Percentiles rank a stretch among this genome's conserved stretches.
Conservation (phyloP, 1,140 invertebrate species). For the Maniola jurtina region DNA sequence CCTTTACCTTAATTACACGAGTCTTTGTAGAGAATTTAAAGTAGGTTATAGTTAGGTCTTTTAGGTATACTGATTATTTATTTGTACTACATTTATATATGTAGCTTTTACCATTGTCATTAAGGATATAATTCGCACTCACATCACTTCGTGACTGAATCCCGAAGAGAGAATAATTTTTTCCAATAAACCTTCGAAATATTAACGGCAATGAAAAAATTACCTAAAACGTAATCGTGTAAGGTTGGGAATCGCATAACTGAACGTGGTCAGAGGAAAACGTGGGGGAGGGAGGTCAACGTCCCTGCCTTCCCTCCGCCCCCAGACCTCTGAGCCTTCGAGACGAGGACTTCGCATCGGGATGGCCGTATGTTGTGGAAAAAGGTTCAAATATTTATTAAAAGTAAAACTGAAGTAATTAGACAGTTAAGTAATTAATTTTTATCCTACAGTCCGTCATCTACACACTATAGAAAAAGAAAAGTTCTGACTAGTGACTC, state of each 20-base stretch:
- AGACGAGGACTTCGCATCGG: conserved; percentile 35
- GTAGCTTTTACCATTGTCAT: conserved; percentile 36
- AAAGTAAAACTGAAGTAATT: conserved; percentile 16
- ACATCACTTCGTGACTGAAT: conserved; percentile 59
- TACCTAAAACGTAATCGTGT: conserved; percentile 40
- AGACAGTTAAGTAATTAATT: not conserved
- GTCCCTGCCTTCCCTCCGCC: conserved; percentile 45
- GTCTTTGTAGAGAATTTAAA: no score
- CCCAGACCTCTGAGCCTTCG: conserved; percentile 38
- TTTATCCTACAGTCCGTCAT: no score
- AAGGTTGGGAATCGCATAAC: conserved; percentile 52
- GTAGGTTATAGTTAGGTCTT: no score
- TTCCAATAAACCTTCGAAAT: conserved; percentile 55
- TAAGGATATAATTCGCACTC: conserved; percentile 58
- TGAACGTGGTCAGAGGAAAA: conserved; percentile 40
- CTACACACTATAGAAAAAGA: no score
- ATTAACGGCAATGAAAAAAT: conserved; percentile 35
- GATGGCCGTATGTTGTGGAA: conserved; percentile 39
- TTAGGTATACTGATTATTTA: not conserved
- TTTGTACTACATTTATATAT: conserved; percentile 10
- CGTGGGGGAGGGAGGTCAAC: conserved; percentile 56
- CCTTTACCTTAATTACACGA: no score
- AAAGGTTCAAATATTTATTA: conserved; percentile 45
- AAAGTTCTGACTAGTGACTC: no score
- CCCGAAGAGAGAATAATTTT: conserved; percentile 61